phyloP scores from a whole-genome alignment of 1,140 invertebrate genomes.

The Drosophila quadrilineata region DNA sequence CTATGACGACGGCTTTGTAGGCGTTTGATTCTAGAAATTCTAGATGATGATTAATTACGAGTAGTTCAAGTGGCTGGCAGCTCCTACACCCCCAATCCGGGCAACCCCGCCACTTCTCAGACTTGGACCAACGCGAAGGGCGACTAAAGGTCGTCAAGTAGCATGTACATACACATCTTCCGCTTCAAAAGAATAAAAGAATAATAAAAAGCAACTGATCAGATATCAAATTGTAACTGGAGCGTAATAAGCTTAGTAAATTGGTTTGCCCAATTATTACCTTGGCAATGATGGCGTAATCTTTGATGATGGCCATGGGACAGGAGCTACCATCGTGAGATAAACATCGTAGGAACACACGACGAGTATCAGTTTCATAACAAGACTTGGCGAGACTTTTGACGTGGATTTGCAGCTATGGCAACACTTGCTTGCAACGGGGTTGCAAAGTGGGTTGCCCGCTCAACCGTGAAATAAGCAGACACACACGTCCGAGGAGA shows the following conservation, averaged over 20 bases:
- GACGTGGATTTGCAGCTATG: conserved; percentile 58
- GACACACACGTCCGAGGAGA: conserved; percentile 52
- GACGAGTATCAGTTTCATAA: conserved; percentile 63
- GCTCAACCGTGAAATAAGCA: conserved; percentile 65
- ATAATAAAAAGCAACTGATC: no score
- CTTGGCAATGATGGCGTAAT: conserved; percentile 59
- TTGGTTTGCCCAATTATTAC: conserved; percentile 52
- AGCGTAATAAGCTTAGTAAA: conserved; percentile 60
- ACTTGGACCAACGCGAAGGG: conserved; percentile 59
- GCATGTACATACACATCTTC: not conserved
- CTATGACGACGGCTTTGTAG: conserved; percentile 46
- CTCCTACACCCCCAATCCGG: not conserved
- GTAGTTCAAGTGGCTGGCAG: conserved; percentile 38
- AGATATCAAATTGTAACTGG: conserved; percentile 40
- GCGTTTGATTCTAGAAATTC: conserved; percentile 58
- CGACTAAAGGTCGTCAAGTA: conserved; percentile 28
- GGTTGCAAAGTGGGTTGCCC: conserved; percentile 34
- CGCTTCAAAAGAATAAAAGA: not conserved
- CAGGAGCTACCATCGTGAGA: conserved; percentile 55
- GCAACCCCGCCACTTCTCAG: no score
- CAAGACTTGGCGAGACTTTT: no score
- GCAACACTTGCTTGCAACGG: conserved; percentile 35
- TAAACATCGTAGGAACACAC: conserved; percentile 50
- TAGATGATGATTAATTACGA: conserved; percentile 74
- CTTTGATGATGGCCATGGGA: conserved; percentile 27